Conservation (phyloP, 2,888 invertebrate species). For the Dilophus febrilis region DNA sequence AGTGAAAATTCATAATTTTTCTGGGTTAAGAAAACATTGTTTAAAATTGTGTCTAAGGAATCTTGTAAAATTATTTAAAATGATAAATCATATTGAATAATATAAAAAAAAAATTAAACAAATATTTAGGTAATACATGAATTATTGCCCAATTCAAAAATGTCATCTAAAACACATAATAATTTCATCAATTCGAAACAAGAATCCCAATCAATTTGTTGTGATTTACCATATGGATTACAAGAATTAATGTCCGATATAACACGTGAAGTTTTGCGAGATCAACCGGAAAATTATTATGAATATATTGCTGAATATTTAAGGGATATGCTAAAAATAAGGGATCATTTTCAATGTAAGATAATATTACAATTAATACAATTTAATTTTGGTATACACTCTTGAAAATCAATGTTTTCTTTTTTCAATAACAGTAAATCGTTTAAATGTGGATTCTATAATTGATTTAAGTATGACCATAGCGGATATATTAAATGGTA, state of each 20-base stretch:
- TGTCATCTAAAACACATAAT: too few relatives aligned
- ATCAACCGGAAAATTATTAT: conserved; percentile 44
- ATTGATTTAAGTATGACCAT: conserved; percentile 2
- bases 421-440: neutral
- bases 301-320: conserved; percentile 52
- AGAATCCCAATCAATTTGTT: neutral
- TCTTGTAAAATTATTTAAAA: too few relatives aligned
- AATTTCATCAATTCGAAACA: too few relatives aligned
- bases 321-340: conserved; percentile 42
- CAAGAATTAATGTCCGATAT: conserved; percentile 55
- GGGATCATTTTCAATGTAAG: conserved; percentile 32
- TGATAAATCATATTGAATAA: too few relatives aligned
- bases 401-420: neutral
- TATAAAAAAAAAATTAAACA: too few relatives aligned
- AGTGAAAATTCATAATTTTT: too few relatives aligned
- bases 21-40: too few relatives aligned
- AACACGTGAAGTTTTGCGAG: conserved; percentile 53
- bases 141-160: too few relatives aligned
- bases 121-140: too few relatives aligned
- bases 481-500: neutral
- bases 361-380: neutral
- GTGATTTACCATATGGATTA: conserved; percentile 43
- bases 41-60: too few relatives aligned
- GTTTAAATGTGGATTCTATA: neutral
- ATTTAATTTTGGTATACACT: neutral